Percentiles rank a stretch among this genome's conserved stretches.
phyloP scores from a whole-genome alignment of 1,140 invertebrate species.

The Watersipora subatra region DNA sequence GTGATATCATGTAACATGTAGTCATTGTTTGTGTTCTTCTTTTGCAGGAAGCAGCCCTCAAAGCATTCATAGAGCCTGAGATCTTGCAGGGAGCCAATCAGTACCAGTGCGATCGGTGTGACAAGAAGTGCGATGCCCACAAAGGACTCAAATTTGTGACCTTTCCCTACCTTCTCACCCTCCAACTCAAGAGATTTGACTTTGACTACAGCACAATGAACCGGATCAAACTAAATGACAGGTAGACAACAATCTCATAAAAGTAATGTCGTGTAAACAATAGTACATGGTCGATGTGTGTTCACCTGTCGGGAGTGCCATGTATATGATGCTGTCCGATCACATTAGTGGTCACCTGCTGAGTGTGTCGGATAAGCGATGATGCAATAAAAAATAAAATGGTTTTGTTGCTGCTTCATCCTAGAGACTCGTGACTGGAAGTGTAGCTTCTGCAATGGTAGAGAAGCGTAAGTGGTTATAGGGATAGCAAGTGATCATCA shows the following conservation, averaged over 20 bases:
- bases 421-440: no score
- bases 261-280: not conserved
- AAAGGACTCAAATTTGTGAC: conserved; percentile 71
- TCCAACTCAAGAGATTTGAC: conserved; percentile 80
- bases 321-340: no score
- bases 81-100: conserved; percentile 72
- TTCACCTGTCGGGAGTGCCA: no score
- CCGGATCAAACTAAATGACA: conserved; percentile 79
- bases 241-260: conserved; percentile 44
- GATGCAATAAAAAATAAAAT: no score
- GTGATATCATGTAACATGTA: conserved; percentile 4
- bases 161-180: conserved; percentile 73
- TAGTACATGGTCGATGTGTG: no score
- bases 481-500: no score
- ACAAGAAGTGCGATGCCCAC: conserved; percentile 76
- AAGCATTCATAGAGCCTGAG: conserved; percentile 73
- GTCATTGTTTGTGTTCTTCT: no score
- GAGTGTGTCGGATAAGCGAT: no score
- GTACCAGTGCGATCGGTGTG: conserved; percentile 76
- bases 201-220: conserved; percentile 76
- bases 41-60: conserved; percentile 64
- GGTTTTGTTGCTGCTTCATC: no score
- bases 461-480: no score
- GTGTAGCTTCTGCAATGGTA: no score
- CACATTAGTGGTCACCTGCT: no score